Conservation (phyloP, 2,888 invertebrate genomes). For the Amaurobius ferox region DNA sequence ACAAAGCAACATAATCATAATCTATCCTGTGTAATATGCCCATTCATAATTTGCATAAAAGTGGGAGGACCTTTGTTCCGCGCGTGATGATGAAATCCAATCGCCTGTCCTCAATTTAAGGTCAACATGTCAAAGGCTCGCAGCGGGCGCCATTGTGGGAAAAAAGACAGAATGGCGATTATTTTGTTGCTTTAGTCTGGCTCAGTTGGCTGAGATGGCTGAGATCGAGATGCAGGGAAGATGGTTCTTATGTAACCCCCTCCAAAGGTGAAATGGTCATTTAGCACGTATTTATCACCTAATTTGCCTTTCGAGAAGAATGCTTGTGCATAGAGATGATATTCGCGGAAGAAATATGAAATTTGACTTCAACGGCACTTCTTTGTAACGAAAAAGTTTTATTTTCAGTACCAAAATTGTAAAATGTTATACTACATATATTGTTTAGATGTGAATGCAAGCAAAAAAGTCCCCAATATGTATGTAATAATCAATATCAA, state of each 20-base stretch:
- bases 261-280: neutral
- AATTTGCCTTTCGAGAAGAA: neutral
- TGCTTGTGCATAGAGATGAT: neutral
- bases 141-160: conserved; percentile 22
- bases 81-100: conserved; percentile 60
- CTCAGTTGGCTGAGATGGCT: neutral
- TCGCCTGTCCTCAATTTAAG: conserved; percentile 56
- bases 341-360: too few relatives aligned
- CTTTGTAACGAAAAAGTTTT: too few relatives aligned
- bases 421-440: too few relatives aligned
- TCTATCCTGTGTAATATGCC: conserved; percentile 53
- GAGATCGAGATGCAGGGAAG: neutral
- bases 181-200: neutral
- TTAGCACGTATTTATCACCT: conserved; percentile 9
- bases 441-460: too few relatives aligned
- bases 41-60: conserved; percentile 60
- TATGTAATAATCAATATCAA: too few relatives aligned
- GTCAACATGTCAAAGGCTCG: conserved; percentile 48
- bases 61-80: conserved; percentile 47
- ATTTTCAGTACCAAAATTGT: too few relatives aligned
- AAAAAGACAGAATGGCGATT: conserved; percentile 5
- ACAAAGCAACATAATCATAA: conserved; percentile 16
- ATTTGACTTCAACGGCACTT: too few relatives aligned
- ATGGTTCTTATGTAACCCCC: neutral
- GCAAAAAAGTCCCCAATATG: too few relatives aligned